phyloP scores from a whole-genome alignment of 1,140 invertebrate genomes.

The Drosophila tsacasi region DNA sequence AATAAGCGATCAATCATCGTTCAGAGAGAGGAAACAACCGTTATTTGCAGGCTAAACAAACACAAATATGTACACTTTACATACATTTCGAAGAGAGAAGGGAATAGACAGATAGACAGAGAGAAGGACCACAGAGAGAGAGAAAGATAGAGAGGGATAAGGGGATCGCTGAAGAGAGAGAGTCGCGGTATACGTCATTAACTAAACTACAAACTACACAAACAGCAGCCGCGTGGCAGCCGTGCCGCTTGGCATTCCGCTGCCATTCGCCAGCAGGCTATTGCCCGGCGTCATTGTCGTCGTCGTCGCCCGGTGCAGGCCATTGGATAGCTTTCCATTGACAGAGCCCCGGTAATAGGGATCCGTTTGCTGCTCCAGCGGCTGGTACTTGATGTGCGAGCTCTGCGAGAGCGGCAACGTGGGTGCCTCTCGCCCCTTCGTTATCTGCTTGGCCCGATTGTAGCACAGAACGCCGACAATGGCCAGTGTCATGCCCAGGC shows the following conservation, averaged over 20 bases:
- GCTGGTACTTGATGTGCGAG: conserved; percentile 70
- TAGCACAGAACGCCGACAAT: conserved; percentile 96
- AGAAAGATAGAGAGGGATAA: not conserved
- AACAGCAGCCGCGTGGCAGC: conserved; percentile 71
- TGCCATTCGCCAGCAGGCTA: conserved; percentile 73
- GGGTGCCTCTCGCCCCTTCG: conserved; percentile 51
- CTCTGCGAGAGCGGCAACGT: conserved; percentile 56
- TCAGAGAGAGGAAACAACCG: not conserved
- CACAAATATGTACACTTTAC: conserved; percentile 25
- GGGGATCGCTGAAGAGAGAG: not conserved
- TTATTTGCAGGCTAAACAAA: not conserved
- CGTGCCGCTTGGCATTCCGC: conserved; percentile 71
- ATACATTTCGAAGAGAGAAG: conserved; percentile 12
- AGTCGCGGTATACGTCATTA: conserved; percentile 23
- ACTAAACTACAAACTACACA: conserved; percentile 74
- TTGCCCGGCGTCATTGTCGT: conserved; percentile 43
- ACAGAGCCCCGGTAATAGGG: conserved; percentile 68
- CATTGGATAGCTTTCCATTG: conserved; percentile 66
- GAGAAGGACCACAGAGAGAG: not conserved
- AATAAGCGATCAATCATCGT: too few species aligned
- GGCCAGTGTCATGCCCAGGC: conserved; percentile 96
- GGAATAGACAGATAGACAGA: not conserved
- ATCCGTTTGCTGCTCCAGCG: conserved; percentile 59
- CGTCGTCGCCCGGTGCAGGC: conserved; percentile 41
- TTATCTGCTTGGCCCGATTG: conserved; percentile 87